These are phyloP conservation scores for Anguilla rostrata DNA, from an alignment of 2,113 vertebrate genomes.

Conservation along the genomic window DNA sequence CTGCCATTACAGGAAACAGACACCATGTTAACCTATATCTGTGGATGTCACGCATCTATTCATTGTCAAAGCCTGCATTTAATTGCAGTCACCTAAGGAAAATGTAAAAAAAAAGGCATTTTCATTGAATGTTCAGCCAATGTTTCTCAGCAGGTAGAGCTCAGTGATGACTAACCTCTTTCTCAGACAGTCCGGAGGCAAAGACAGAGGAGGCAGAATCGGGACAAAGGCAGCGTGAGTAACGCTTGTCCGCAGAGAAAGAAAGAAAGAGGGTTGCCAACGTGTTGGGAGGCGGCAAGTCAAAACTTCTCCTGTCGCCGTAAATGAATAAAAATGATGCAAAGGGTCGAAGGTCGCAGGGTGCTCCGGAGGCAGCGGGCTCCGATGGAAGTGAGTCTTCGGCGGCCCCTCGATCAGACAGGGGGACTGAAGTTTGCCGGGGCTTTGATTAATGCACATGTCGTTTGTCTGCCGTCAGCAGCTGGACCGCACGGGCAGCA, in stretches of 20 bases:
- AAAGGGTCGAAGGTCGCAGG: slow-evolving; percentile 36
- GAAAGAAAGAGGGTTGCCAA: not conserved
- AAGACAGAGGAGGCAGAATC: slow-evolving; percentile 36
- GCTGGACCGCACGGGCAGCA: slow-evolving; percentile 49
- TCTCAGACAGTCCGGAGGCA: slow-evolving; percentile 31
- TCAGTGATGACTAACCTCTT: not conserved
- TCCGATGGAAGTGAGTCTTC: slow-evolving; percentile 20
- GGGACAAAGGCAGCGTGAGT: not conserved
- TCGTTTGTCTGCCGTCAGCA: slow-evolving; percentile 54
- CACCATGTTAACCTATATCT: not conserved
- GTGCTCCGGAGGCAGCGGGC: slow-evolving; percentile 32
- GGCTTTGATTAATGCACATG: slow-evolving; percentile 46
- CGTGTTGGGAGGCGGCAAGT: not conserved
- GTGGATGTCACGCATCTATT: not conserved
- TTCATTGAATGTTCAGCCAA: no score
- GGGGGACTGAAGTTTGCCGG: slow-evolving; percentile 36
- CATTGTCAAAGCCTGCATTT: not conserved
- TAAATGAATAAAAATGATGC: slow-evolving; percentile 23
- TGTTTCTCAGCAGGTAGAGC: not conserved
- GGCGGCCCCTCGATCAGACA: not conserved
- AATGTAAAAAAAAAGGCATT: not conserved
- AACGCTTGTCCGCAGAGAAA: slow-evolving; percentile 19
- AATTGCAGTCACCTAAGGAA: not conserved
- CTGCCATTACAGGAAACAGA: not conserved
- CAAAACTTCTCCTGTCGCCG: slow-evolving; percentile 32